Conservation (phyloP, 2,888 invertebrate species). For the Cryptocephalus primarius region DNA sequence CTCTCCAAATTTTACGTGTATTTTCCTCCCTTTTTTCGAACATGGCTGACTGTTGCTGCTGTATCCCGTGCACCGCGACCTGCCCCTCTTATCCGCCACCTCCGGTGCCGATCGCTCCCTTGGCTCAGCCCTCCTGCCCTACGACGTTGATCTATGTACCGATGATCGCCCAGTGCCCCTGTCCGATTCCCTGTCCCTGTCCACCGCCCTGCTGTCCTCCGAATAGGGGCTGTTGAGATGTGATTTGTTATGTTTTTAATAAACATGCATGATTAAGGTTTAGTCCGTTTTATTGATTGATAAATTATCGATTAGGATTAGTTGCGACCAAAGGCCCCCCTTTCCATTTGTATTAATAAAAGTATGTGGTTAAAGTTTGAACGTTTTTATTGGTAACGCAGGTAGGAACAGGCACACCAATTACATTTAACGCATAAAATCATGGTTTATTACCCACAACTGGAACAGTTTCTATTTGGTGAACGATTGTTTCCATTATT, state of each 20-base stretch:
- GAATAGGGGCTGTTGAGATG: not conserved
- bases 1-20: no score
- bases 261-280: not conserved
- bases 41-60: not conserved
- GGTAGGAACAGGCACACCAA: no score
- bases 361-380: no score
- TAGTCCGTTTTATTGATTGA: not conserved
- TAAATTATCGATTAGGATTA: no score
- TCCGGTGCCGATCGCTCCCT: constrained; percentile 13
- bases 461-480: no score
- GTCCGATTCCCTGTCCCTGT: constrained; percentile 7
- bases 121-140: constrained; percentile 17
- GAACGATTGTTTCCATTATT: no score
- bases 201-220: not conserved
- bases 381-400: no score
- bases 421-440: no score
- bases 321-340: no score
- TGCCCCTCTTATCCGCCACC: constrained; percentile 3
- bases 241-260: not conserved
- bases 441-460: no score
- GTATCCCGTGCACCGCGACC: not conserved
- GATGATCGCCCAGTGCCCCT: constrained; percentile 12
- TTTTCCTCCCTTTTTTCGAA: no score
- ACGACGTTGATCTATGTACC: constrained; percentile 15
- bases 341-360: no score